phyloP scores from a whole-genome alignment of 2,797 vertebrate species.

The Myotis findleyi region DNA sequence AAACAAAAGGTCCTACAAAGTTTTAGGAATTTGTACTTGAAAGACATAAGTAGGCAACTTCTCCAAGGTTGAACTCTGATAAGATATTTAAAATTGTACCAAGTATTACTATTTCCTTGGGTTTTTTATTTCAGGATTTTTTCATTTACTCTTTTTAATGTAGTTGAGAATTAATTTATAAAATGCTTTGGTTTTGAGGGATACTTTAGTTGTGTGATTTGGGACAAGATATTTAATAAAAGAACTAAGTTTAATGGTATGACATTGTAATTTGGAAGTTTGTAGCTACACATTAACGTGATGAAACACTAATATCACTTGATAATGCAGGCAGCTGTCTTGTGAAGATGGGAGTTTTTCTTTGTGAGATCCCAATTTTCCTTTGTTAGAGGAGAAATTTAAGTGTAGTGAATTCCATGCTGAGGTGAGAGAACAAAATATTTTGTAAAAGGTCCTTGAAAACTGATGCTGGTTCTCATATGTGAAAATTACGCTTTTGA shows the following conservation, averaged over 20 bases:
- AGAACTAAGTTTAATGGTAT: not conserved
- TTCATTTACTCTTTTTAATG: not conserved
- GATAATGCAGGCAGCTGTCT: not conserved
- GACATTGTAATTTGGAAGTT: not conserved
- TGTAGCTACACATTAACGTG: not conserved
- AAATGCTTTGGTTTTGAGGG: slow-evolving; percentile 2
- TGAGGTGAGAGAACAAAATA: not conserved
- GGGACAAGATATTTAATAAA: not conserved
- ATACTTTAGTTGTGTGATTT: not conserved
- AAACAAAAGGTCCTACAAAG: not conserved
- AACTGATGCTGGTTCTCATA: not conserved
- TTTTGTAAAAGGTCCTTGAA: not conserved
- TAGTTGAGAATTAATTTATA: not conserved
- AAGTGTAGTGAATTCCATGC: not conserved
- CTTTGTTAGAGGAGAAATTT: not conserved
- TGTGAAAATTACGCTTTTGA: not conserved
- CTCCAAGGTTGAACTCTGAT: not conserved
- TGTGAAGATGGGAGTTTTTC: slow-evolving; percentile 38
- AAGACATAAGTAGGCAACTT: not conserved
- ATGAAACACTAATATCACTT: not conserved
- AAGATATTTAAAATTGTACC: not conserved
- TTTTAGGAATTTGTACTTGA: slow-evolving; percentile 27
- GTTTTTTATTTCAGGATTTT: slow-evolving; percentile 29
- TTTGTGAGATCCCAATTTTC: not conserved
- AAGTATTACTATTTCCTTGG: not conserved